Conservation (phyloP, 1,140 invertebrate species). For the Caenorhabditis remanei region DNA sequence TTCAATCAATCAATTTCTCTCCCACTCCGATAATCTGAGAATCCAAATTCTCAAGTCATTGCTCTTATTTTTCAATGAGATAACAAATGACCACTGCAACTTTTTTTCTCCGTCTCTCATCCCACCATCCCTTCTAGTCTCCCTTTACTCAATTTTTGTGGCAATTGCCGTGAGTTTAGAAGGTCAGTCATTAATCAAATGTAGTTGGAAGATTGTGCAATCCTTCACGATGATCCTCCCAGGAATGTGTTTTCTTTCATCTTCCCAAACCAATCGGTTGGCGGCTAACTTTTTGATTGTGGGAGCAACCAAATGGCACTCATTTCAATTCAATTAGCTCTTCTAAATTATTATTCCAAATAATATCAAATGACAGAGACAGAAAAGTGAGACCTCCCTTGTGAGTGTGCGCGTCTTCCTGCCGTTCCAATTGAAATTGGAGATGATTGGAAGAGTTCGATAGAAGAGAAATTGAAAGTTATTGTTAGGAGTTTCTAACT, state of each 20-base stretch:
- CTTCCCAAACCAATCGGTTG: neutral
- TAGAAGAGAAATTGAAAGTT: slow-evolving; percentile 5
- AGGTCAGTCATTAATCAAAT: slow-evolving; percentile 54
- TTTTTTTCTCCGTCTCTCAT: neutral
- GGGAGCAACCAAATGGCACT: neutral
- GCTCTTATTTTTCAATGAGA: slow-evolving; percentile 19
- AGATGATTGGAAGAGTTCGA: neutral
- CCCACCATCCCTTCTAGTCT: neutral
- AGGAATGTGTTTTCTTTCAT: neutral
- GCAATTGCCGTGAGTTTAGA: slow-evolving; percentile 41
- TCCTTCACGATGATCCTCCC: neutral
- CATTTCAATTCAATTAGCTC: slow-evolving; percentile 48
- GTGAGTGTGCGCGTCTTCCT: slow-evolving; percentile 7
- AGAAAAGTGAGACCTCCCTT: slow-evolving; percentile 1
- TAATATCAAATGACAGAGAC: slow-evolving; percentile 41
- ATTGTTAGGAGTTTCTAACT: slow-evolving; percentile 12
- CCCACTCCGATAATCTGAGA: too few species aligned
- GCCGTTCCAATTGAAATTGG: slow-evolving; percentile 35
- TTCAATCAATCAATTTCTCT: too few species aligned
- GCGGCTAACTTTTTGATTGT: neutral
- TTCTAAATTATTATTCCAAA: slow-evolving; percentile 47
- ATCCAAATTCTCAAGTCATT: neutral
- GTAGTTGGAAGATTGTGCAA: neutral
- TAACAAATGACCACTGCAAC: slow-evolving; percentile 39
- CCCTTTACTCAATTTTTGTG: slow-evolving; percentile 18